A percentile compares a stretch with the other conserved stretches of the same genome.
These are phyloP conservation scores for Toxostoma redivivum DNA, from an alignment of 2,113 vertebrate species.

Conservation along the genomic window DNA sequence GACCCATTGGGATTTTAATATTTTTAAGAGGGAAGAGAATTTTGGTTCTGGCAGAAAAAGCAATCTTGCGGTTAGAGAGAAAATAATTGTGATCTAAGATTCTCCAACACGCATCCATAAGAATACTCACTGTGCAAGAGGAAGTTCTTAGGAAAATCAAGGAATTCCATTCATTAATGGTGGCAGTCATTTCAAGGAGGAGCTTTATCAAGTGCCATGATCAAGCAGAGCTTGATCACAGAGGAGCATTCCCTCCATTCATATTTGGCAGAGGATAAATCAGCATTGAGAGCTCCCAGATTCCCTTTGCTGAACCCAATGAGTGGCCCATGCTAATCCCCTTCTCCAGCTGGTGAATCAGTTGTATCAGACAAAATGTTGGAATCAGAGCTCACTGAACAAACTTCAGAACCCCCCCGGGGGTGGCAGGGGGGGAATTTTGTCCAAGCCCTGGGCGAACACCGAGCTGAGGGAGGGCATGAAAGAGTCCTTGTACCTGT, in stretches of 20 bases:
- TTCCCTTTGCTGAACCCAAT: neutral
- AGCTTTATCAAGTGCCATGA: neutral
- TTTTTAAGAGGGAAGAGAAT: neutral
- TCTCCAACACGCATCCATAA: neutral
- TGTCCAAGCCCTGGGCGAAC: neutral
- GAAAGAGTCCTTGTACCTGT: neutral
- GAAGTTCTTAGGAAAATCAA: neutral
- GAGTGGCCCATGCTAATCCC: neutral
- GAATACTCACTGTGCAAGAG: neutral
- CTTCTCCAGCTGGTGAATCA: neutral
- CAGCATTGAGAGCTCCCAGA: neutral
- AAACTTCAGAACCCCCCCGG: neutral
- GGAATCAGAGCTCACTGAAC: neutral
- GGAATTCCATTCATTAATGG: neutral
- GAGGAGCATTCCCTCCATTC: neutral
- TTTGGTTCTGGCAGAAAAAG: neutral
- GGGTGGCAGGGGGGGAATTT: neutral
- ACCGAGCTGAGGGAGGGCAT: neutral
- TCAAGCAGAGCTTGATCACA: neutral
- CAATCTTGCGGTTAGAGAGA: neutral
- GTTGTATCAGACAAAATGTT: rapidly evolving
- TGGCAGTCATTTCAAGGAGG: neutral
- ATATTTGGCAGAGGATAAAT: neutral
- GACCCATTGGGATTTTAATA: neutral
- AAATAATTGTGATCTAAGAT: neutral